These are phyloP conservation scores for Drosophila infuscata DNA, from an alignment of 2,888 invertebrate genomes.

Conservation along the genomic window DNA sequence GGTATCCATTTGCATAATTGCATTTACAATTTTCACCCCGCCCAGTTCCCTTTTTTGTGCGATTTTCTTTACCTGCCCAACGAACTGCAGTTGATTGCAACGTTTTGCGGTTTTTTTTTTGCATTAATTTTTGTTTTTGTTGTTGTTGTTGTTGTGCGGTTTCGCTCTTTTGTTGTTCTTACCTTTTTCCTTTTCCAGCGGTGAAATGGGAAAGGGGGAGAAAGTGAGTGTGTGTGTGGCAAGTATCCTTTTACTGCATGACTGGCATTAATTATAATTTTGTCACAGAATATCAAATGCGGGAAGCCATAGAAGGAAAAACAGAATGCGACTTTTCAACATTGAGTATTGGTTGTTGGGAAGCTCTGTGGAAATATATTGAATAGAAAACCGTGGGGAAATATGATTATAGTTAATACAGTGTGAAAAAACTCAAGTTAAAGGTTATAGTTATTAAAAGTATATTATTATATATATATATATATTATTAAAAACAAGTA, in stretches of 20 bases:
- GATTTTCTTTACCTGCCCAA: conserved; percentile 37
- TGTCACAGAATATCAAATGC: conserved; percentile 22
- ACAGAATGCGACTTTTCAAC: conserved; percentile 10
- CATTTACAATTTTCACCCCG: conserved; percentile 45
- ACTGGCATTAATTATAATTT: conserved; percentile 42
- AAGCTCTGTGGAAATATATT: background rate
- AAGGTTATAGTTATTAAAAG: background rate
- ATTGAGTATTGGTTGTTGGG: conserved; percentile 3
- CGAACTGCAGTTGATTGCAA: conserved; percentile 61
- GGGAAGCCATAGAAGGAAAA: conserved; percentile 56
- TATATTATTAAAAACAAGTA: too few species aligned
- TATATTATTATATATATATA: background rate
- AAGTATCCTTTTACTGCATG: conserved; percentile 64
- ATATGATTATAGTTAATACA: conserved; percentile 8
- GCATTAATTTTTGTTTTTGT: conserved; percentile 14
- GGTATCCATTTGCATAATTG: conserved; percentile 71
- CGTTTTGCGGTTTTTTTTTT: conserved; percentile 76
- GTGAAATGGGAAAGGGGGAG: conserved; percentile 33
- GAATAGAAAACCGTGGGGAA: background rate
- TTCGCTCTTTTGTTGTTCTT: conserved; percentile 52
- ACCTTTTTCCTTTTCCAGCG: conserved; percentile 38
- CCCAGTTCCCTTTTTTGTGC: conserved; percentile 18
- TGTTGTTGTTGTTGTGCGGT: conserved; percentile 56
- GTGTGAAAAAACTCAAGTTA: background rate
- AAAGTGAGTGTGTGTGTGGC: conserved; percentile 33